phyloP scores from a whole-genome alignment of 2,797 vertebrate species.

The Esox masquinongy region DNA sequence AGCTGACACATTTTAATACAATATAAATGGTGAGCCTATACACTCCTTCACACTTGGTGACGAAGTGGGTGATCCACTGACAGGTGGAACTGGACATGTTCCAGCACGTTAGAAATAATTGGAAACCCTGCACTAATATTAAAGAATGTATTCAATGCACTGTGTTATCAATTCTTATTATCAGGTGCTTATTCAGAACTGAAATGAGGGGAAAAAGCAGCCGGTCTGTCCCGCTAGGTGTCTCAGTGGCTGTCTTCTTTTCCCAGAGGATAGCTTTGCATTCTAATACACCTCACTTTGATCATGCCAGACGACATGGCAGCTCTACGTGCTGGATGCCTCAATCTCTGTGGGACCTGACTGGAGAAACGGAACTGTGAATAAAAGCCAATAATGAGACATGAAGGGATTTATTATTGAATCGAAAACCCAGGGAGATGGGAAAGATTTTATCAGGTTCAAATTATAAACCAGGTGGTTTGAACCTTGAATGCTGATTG shows the following conservation, averaged over 20 bases:
- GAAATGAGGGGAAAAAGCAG: slow-evolving; percentile 2
- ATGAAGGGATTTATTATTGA: neutral
- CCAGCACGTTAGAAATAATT: no score
- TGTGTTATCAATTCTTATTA: neutral
- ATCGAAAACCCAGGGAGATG: neutral
- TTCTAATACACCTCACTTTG: slow-evolving; percentile 29
- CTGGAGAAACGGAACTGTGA: neutral
- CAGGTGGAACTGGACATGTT: no score
- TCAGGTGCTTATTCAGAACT: slow-evolving; percentile 15
- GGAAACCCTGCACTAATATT: neutral
- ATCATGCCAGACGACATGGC: slow-evolving; percentile 4
- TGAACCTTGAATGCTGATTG: no score
- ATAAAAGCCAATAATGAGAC: neutral
- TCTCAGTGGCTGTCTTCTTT: slow-evolving; percentile 23
- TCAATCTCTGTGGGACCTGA: neutral
- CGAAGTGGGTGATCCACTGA: no score
- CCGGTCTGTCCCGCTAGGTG: neutral
- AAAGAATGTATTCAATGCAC: neutral
- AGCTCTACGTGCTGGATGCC: neutral
- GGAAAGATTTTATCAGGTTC: neutral
- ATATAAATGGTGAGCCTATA: no score
- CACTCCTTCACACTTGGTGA: no score
- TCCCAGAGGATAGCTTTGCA: slow-evolving; percentile 17
- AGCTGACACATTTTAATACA: slow-evolving; percentile 14
- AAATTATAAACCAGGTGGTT: no score